phyloP scores from a whole-genome alignment of 37 sponge, comb jelly and placozoan genomes.

The Cliona cf. orientalis region DNA sequence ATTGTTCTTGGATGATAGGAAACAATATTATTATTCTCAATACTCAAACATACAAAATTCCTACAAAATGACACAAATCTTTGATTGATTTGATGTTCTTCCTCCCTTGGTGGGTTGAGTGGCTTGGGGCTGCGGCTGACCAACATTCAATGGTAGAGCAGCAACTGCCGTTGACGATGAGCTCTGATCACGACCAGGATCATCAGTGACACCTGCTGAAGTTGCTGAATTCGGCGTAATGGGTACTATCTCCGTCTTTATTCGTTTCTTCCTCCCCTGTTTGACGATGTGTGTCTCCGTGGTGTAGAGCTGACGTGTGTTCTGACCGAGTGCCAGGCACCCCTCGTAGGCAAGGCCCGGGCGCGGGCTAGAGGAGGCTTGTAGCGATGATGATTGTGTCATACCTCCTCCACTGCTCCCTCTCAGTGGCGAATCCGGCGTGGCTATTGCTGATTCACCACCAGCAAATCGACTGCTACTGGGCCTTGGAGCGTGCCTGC shows the following conservation, averaged over 20 bases:
- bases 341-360: constrained; percentile 47
- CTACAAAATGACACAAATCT: constrained; percentile 28
- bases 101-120: neutral
- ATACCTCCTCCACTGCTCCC: neutral
- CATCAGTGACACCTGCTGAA: too few species aligned
- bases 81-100: neutral
- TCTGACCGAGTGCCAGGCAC: constrained; percentile 65
- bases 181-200: too few species aligned
- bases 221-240: too few species aligned
- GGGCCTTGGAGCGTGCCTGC: constrained; percentile 29
- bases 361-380: neutral
- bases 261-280: neutral
- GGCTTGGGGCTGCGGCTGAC: too few species aligned
- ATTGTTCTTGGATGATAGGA: too few species aligned
- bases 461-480: neutral
- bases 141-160: too few species aligned
- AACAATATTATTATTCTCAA: too few species aligned
- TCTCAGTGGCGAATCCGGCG: too few species aligned
- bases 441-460: too few species aligned
- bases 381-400: too few species aligned
- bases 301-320: constrained; percentile 54
- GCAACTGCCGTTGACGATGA: too few species aligned
- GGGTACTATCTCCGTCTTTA: constrained; percentile 18
- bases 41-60: neutral
- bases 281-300: neutral